Conservation (phyloP, 2,113 vertebrate genomes). For the Fulica atra region DNA sequence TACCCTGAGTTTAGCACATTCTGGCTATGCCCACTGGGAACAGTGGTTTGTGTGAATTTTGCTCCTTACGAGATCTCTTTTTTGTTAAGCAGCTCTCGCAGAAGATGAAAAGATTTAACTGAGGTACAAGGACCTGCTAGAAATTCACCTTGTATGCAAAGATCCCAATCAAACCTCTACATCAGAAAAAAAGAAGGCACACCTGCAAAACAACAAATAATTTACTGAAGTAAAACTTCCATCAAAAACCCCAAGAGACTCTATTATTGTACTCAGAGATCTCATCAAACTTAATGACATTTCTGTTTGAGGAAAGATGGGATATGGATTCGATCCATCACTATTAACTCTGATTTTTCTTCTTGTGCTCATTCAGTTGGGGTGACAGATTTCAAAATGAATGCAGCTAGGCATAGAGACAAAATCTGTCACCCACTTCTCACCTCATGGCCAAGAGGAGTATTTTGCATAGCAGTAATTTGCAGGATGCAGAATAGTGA, state of each 20-base stretch:
- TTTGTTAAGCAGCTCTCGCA: neutral
- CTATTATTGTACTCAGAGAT: neutral
- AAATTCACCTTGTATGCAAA: neutral
- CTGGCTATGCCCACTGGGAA: neutral
- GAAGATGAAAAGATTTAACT: neutral
- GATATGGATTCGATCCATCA: neutral
- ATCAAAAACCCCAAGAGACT: neutral
- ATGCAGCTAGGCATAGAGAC: neutral
- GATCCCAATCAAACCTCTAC: neutral
- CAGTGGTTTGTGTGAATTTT: neutral
- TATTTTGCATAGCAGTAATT: constrained; percentile 22
- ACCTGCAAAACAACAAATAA: neutral
- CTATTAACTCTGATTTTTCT: constrained; percentile 7
- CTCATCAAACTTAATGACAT: neutral
- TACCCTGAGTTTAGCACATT: neutral
- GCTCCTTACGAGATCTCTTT: neutral
- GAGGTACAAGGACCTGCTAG: neutral
- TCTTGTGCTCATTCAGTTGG: neutral
- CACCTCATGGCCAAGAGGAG: neutral
- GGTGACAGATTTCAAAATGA: constrained; percentile 28
- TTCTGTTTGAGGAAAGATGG: constrained; percentile 10
- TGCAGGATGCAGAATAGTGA: neutral
- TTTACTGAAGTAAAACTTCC: neutral
- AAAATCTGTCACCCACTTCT: constrained; percentile 18
- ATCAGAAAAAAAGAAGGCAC: neutral